These are phyloP conservation scores for Drosophila merina DNA, from an alignment of 2,888 invertebrate genomes.

Conservation along the genomic window DNA sequence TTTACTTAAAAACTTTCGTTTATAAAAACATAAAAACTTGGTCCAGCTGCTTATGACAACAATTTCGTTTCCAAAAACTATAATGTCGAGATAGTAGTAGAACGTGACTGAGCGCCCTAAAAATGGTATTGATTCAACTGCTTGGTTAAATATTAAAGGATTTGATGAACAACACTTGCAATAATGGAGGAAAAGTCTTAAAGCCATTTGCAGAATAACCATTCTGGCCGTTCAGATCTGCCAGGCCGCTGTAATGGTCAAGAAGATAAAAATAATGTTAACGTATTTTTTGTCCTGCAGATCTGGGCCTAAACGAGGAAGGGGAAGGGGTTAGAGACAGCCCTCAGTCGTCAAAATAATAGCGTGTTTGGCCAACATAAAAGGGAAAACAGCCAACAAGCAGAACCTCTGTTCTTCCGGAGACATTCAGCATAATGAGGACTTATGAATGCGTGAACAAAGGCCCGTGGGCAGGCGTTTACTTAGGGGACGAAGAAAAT, in stretches of 20 bases:
- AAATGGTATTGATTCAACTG: background rate
- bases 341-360: background rate
- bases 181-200: background rate
- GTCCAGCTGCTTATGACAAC: background rate
- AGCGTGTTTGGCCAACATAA: conserved; percentile 28
- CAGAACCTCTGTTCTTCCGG: conserved; percentile 21
- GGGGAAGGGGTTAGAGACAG: background rate
- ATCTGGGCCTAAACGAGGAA: background rate
- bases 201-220: background rate
- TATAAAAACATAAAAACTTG: background rate
- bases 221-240: background rate
- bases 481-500: background rate
- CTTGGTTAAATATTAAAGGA: background rate
- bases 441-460: conserved; percentile 62
- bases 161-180: background rate
- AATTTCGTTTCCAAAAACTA: background rate
- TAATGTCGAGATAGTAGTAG: background rate
- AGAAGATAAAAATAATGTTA: background rate
- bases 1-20: background rate
- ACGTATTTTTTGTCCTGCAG: conserved; percentile 7
- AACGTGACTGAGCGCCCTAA: background rate
- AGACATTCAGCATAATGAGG: conserved; percentile 60
- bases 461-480: conserved; percentile 1
- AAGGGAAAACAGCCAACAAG: conserved; percentile 19
- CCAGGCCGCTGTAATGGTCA: background rate